Evolutionary conservation across 2,888 invertebrate genomes (phyloP).

Genomic region (Drosophila mimica): DNA sequence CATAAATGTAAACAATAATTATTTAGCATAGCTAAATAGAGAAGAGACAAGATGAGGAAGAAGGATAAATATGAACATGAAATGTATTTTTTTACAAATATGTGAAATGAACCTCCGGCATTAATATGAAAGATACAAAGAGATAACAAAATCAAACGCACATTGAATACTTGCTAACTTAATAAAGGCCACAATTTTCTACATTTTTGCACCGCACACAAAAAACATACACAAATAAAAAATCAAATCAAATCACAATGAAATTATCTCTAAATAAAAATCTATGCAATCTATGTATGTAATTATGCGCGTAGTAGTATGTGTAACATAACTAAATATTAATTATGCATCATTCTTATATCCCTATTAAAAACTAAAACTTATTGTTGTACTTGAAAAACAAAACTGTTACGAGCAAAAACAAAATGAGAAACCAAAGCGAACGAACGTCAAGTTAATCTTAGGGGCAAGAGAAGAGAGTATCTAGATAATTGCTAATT

Average conservation of each 20-base stretch:
- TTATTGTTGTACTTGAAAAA: constrained; percentile 69
- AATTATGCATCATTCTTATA: constrained; percentile 52
- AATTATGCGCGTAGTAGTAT: constrained; percentile 24
- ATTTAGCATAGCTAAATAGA: constrained; percentile 75
- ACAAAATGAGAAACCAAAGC: constrained; percentile 30
- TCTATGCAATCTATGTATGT: constrained; percentile 47
- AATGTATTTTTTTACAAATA: constrained; percentile 75
- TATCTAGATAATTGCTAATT: constrained; percentile 62
- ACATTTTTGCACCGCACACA: constrained; percentile 72
- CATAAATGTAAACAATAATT: constrained; percentile 67
- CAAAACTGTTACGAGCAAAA: constrained; percentile 58
- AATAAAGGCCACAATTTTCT: constrained; percentile 67
- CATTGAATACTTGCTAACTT: constrained; percentile 42
- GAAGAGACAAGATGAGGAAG: constrained; percentile 17
- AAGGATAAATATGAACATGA: constrained; percentile 48
- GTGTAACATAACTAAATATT: constrained; percentile 52
- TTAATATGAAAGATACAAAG: constrained; percentile 25
- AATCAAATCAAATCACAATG: constrained; percentile 11
- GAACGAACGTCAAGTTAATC: constrained; percentile 23
- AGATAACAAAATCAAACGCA: constrained; percentile 53
- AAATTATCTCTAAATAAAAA: constrained; percentile 34
- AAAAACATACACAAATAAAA: constrained; percentile 12
- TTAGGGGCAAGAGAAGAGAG: constrained; percentile 12
- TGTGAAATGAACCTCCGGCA: constrained; percentile 77
- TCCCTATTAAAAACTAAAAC: constrained; percentile 40